These are phyloP conservation scores for Sorex fumeus DNA, from an alignment of 2,113 vertebrate species.

Conservation along the genomic window DNA sequence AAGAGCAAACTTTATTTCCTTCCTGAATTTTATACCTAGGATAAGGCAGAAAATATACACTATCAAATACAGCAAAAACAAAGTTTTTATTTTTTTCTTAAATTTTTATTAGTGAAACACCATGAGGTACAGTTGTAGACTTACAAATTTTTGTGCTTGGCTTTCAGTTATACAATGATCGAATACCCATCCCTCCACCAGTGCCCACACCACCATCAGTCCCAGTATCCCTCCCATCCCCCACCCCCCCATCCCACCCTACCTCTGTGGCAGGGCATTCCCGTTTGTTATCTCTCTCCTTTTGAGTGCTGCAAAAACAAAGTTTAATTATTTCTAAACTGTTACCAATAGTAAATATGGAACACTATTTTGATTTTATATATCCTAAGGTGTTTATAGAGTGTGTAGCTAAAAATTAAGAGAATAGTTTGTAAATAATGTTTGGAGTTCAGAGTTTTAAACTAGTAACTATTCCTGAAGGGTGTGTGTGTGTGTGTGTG, in stretches of 20 bases:
- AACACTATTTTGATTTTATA: conserved; percentile 52
- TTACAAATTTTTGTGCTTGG: too few species aligned
- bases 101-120: too few species aligned
- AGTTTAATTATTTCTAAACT: conserved; percentile 42
- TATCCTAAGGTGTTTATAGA: conserved; percentile 29
- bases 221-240: too few species aligned
- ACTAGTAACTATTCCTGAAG: background rate
- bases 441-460: background rate
- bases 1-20: conserved; percentile 13
- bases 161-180: too few species aligned
- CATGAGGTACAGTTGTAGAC: too few species aligned
- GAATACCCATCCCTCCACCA: too few species aligned
- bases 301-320: background rate
- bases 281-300: too few species aligned
- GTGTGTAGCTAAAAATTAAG: conserved; percentile 52
- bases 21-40: conserved; percentile 39
- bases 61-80: conserved; percentile 37
- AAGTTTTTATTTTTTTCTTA: too few species aligned
- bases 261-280: too few species aligned
- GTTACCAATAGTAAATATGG: background rate
- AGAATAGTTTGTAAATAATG: background rate
- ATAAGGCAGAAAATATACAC: background rate
- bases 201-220: too few species aligned
- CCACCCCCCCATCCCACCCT: too few species aligned
- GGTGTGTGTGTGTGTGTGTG: background rate